Percentiles rank a stretch among this genome's conserved stretches.
Evolutionary conservation across 2,888 invertebrate genomes (phyloP).

Genomic region (Capitulum mitella): DNA sequence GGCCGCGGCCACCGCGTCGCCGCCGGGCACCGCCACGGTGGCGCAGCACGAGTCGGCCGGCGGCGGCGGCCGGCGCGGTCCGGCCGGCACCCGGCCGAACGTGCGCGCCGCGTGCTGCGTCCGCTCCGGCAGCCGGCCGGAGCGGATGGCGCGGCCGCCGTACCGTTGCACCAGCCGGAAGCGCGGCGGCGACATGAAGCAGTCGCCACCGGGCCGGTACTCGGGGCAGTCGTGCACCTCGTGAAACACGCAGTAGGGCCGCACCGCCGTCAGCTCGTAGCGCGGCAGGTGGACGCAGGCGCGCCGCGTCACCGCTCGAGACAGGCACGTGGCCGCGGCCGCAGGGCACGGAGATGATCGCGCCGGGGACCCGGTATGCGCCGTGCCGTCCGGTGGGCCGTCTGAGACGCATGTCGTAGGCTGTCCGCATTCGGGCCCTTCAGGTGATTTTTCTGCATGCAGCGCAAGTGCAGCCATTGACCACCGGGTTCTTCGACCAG

Average conservation of each 20-base stretch:
- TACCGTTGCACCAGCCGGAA: not conserved
- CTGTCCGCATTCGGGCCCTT: too few relatives aligned
- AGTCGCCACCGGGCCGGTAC: not conserved
- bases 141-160: not conserved
- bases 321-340: too few relatives aligned
- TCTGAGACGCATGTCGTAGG: too few relatives aligned
- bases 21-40: not conserved
- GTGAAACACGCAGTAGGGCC: not conserved
- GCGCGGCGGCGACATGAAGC: not conserved
- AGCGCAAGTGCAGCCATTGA: too few relatives aligned
- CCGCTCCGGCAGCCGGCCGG: not conserved
- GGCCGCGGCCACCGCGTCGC: not conserved
- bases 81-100: not conserved
- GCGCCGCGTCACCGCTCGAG: too few relatives aligned
- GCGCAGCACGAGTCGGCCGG: not conserved
- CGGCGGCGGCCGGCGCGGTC: not conserved
- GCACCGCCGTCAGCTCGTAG: not conserved
- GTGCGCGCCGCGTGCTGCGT: not conserved
- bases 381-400: too few relatives aligned
- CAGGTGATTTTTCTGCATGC: too few relatives aligned
- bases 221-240: slow-evolving; percentile 8
- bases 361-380: too few relatives aligned
- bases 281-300: not conserved
- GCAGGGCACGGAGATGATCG: too few relatives aligned
- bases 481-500: too few relatives aligned